Percentiles rank a stretch among this genome's conserved stretches.
Evolutionary conservation across 1,140 invertebrate genomes (phyloP).

Genomic region (Ephestia elutella): DNA sequence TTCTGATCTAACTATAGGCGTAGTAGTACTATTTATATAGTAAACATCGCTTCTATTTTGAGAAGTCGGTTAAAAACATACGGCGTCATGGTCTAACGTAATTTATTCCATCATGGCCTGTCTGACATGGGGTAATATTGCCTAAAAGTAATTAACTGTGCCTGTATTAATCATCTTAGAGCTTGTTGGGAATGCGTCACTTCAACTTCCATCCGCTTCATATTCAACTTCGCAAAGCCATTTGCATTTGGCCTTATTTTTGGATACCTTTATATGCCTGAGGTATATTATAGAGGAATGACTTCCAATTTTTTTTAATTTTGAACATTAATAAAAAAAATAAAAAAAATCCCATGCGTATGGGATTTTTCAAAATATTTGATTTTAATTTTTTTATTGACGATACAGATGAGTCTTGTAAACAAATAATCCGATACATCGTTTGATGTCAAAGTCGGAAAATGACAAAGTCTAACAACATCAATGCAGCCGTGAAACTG

Average conservation of each 20-base stretch:
- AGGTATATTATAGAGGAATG: too few species aligned
- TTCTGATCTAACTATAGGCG: too few species aligned
- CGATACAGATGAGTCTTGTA: too few species aligned
- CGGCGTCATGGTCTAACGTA: conserved; percentile 3
- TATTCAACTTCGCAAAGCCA: conserved; percentile 5
- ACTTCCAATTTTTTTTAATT: too few species aligned
- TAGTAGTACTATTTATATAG: background rate
- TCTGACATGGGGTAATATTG: conserved; percentile 12
- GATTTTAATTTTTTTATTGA: too few species aligned
- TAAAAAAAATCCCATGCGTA: too few species aligned
- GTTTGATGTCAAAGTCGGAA: too few species aligned
- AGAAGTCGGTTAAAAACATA: background rate
- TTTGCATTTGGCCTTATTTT: conserved; percentile 3
- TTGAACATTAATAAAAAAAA: too few species aligned
- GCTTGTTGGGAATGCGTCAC: conserved; percentile 10
- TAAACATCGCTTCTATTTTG: background rate
- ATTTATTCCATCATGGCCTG: conserved; percentile 14
- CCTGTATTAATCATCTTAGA: conserved; percentile 14
- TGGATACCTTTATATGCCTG: background rate
- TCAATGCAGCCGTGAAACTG: too few species aligned
- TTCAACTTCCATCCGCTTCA: conserved; percentile 6
- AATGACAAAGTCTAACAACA: too few species aligned
- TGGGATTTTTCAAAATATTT: too few species aligned
- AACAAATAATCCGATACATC: too few species aligned
- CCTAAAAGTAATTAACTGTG: conserved; percentile 15